Percentiles rank a stretch among this genome's conserved stretches.
These are phyloP conservation scores for Megaustenia siamemsis DNA, from an alignment of 2,888 invertebrate genomes.

Conservation along the genomic window DNA sequence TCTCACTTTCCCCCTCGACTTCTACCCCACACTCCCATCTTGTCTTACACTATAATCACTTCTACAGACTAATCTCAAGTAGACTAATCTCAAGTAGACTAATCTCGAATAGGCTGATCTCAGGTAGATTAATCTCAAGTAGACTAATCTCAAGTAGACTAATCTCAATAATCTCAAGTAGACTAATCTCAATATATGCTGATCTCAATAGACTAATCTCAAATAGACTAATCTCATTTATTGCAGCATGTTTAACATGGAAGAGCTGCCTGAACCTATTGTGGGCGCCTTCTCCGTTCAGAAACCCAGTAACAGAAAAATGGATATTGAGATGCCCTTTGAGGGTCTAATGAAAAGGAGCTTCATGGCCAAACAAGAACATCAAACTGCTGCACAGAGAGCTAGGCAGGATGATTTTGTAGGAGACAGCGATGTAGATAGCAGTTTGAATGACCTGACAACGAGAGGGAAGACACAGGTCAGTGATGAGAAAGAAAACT, in stretches of 20 bases:
- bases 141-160: too few species aligned
- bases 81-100: too few species aligned
- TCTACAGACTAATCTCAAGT: too few species aligned
- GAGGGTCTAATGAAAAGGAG: conserved; percentile 53
- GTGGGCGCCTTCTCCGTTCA: conserved; percentile 52
- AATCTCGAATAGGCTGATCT: too few species aligned
- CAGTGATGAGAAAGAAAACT: conserved; percentile 50
- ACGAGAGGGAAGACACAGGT: neutral
- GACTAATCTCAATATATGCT: too few species aligned
- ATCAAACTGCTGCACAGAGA: neutral
- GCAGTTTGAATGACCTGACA: neutral
- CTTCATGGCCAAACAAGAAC: conserved; percentile 41
- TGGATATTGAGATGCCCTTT: conserved; percentile 39
- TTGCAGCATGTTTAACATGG: conserved; percentile 45
- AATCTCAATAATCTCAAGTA: too few species aligned
- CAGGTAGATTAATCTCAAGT: too few species aligned
- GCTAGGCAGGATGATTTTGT: neutral
- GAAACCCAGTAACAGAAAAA: neutral
- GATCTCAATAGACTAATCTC: neutral
- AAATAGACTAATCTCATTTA: neutral
- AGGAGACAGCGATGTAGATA: conserved; percentile 3
- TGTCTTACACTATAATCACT: too few species aligned
- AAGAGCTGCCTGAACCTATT: conserved; percentile 50
- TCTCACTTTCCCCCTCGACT: too few species aligned
- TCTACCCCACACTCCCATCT: too few species aligned